Conservation (phyloP, 23 tunicate species). For the Clavelina lepadiformis region DNA sequence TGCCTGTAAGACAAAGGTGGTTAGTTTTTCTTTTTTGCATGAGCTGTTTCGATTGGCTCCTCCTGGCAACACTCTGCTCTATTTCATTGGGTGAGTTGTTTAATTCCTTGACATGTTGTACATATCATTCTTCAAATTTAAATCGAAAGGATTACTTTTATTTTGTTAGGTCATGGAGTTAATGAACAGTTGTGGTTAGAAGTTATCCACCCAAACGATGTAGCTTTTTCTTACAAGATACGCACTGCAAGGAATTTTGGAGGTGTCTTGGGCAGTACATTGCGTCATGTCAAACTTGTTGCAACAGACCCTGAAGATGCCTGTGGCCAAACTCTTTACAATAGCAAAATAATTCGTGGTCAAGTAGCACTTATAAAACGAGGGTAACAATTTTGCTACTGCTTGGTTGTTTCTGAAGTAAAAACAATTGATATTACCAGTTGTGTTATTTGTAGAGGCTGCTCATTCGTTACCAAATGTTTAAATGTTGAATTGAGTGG, state of each 20-base stretch:
- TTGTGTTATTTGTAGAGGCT: conserved; percentile 19
- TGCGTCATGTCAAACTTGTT: conserved; percentile 29
- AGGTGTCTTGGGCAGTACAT: conserved; percentile 14
- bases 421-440: neutral
- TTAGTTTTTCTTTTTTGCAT: too few species aligned
- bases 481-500: conserved; percentile 70
- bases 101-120: too few species aligned
- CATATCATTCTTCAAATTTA: too few species aligned
- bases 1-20: too few species aligned
- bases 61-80: too few species aligned
- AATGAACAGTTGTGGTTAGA: conserved; percentile 80
- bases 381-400: conserved; percentile 15
- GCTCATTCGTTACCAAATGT: conserved; percentile 79
- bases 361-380: conserved; percentile 68
- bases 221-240: conserved; percentile 75
- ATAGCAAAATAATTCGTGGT: conserved; percentile 33
- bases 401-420: too few species aligned
- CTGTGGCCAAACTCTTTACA: conserved; percentile 48
- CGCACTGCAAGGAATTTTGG: conserved; percentile 84
- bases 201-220: conserved; percentile 62
- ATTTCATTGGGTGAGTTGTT: too few species aligned
- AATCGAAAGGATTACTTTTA: too few species aligned
- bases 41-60: too few species aligned
- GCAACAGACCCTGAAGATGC: conserved; percentile 65
- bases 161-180: conserved; percentile 43